Percentiles rank a stretch among this genome's conserved stretches.
phyloP scores from a whole-genome alignment of 1,140 invertebrate species.

The Dendrolimus kikuchii region DNA sequence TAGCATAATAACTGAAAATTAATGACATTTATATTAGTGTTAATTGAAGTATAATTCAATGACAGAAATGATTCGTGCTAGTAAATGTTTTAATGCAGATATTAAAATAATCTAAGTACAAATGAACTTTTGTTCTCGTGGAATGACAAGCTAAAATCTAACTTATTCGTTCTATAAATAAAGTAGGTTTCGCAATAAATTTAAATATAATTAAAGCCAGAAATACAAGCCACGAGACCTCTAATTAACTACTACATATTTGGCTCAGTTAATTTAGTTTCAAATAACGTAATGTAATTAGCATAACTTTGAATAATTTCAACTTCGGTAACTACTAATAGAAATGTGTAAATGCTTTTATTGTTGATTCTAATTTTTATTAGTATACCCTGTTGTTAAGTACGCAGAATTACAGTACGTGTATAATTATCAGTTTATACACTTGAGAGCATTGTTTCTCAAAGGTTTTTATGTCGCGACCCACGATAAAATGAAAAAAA shows the following conservation, averaged over 20 bases:
- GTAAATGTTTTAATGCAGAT: neutral
- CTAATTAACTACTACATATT: conserved; percentile 30
- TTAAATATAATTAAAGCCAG: conserved; percentile 20
- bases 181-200: neutral
- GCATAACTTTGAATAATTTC: conserved; percentile 11
- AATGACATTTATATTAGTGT: too few relatives aligned
- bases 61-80: neutral
- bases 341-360: too few relatives aligned
- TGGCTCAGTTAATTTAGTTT: conserved; percentile 30
- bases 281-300: conserved; percentile 26
- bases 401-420: too few relatives aligned
- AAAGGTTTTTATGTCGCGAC: too few relatives aligned
- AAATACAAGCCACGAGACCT: conserved; percentile 27
- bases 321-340: neutral
- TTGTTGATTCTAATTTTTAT: too few relatives aligned
- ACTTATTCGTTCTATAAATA: neutral
- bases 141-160: neutral
- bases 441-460: too few relatives aligned
- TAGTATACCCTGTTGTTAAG: too few relatives aligned
- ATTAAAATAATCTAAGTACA: too few relatives aligned
- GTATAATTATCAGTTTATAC: too few relatives aligned
- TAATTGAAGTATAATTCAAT: conserved; percentile 8
- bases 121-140: neutral
- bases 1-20: too few relatives aligned
- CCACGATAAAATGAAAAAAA: too few relatives aligned